Base-by-base conservation (phyloP, 2,888 invertebrate species). In the Drosophila longiperda region DNA sequence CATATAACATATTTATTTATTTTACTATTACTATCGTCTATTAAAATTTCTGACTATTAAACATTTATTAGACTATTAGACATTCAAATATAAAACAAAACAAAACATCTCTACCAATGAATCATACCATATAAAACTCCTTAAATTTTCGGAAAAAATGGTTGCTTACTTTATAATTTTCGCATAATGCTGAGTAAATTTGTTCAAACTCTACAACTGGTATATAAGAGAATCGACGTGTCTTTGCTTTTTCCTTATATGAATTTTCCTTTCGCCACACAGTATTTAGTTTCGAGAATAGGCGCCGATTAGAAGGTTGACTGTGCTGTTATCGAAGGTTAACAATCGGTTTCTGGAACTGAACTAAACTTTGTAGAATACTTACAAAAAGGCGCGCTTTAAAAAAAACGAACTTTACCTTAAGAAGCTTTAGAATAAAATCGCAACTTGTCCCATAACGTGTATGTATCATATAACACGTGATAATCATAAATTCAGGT, bases 161-260 rank as follows among this genome's bases (percentile, higher is more conserved):
- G 15, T 17, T 17, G 17, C 3, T 7, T 38, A 26, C 3, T 11
- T 40, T 11, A 11, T n/a, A 0, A n/a, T n/a, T 40, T n/a, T 40
- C 40, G 5, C 17, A 9, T n/a, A 40, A 40, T 40, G 9, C 40
- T 40, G 40, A n/a, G n/a, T n/a, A n/a, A 5, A n/a, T 40, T n/a
- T 40, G 5, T 11, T 40, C 40, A n/a, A 40, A 20, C n/a, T 66
- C 50, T 11, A 65, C 58, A 12, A 54, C 3, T 2, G 58, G 50
- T 53, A 15, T 17, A 65, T 34, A 3, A 48, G 45, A n/a, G 23
- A 23, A 34, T 65, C 50, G 6, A 62, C 20, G 11, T 61, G 75
- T 7, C 58, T 72, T 17, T 61, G 45, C 11, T 72, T 72, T 20
- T 12, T 17, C 36, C 62, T 72, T 0, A 72, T 11, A 0, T 20